Conservation (phyloP, 2,113 vertebrate species). For the Forbesichthys papilliferus region DNA sequence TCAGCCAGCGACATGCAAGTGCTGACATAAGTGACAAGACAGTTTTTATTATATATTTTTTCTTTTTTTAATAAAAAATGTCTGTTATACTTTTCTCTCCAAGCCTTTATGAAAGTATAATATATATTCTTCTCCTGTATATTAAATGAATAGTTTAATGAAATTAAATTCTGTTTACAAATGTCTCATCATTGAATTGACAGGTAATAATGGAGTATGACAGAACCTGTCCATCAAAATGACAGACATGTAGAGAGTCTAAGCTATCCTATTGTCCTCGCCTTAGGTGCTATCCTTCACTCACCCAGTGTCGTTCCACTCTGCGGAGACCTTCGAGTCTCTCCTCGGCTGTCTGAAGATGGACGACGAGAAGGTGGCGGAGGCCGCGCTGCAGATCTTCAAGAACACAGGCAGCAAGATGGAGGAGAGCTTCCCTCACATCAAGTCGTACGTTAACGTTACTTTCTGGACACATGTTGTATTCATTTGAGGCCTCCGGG, state of each 20-base stretch:
- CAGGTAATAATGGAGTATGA: too few species aligned
- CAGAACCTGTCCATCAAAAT: too few species aligned
- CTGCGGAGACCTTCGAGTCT: conserved; percentile 97
- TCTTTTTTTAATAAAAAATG: too few species aligned
- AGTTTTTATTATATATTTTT: too few species aligned
- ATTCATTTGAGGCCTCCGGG: not conserved
- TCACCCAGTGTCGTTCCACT: conserved; percentile 97
- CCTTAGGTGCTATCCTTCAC: conserved; percentile 95
- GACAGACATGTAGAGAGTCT: not conserved
- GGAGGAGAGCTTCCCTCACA: conserved; percentile 97
- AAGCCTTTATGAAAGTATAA: too few species aligned
- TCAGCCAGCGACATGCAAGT: too few species aligned
- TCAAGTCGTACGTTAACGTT: conserved; percentile 87
- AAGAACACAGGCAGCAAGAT: conserved; percentile 95
- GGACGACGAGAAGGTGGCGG: conserved; percentile 98
- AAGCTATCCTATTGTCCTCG: not conserved
- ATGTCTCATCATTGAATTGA: too few species aligned
- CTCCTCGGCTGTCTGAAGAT: conserved; percentile 96
- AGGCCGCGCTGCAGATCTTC: conserved; percentile 96
- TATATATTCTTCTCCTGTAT: too few species aligned
- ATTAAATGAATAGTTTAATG: too few species aligned
- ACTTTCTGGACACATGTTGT: not conserved
- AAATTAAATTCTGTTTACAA: too few species aligned
- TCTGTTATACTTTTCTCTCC: too few species aligned
- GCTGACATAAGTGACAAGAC: too few species aligned